These are phyloP conservation scores for Polylopha cassiicola DNA, from an alignment of 2,888 invertebrate genomes.

Conservation along the genomic window DNA sequence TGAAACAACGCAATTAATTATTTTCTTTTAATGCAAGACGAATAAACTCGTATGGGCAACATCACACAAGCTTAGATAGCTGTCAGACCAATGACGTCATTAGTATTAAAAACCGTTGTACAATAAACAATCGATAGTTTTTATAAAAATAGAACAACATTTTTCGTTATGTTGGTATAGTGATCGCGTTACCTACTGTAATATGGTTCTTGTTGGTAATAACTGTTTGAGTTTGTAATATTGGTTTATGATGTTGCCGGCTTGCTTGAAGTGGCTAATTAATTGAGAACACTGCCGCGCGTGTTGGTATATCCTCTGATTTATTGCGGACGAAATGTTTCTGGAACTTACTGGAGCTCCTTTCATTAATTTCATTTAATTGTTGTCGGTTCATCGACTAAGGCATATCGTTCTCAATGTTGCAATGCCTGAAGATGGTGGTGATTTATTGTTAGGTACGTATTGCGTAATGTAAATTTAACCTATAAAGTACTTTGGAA, in stretches of 20 bases:
- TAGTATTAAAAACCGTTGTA: too few species aligned
- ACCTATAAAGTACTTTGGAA: background rate
- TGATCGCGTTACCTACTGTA: constrained; percentile 21
- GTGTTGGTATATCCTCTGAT: constrained; percentile 52
- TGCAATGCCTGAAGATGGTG: constrained; percentile 23
- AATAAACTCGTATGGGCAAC: too few species aligned
- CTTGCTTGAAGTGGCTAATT: constrained; percentile 61
- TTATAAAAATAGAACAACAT: too few species aligned
- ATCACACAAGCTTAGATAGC: too few species aligned
- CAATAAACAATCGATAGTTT: constrained; percentile 3
- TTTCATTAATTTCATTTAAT: constrained; percentile 57
- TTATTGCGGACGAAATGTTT: constrained; percentile 51
- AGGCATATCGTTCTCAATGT: constrained; percentile 29
- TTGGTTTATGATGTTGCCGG: constrained; percentile 40
- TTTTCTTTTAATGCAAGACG: too few species aligned
- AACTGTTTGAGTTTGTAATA: constrained; percentile 20
- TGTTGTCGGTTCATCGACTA: constrained; percentile 42
- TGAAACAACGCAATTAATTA: too few species aligned
- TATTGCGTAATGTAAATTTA: background rate
- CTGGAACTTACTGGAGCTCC: constrained; percentile 38
- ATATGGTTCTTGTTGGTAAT: too few species aligned
- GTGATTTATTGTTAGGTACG: constrained; percentile 19
- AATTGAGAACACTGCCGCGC: constrained; percentile 55
- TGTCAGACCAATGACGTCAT: too few species aligned
- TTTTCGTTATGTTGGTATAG: constrained; percentile 9